Evolutionary conservation across 2,113 vertebrate species (phyloP), one percentile per base, ranked within the genome.

Genomic region (Euleptes europaea): DNA sequence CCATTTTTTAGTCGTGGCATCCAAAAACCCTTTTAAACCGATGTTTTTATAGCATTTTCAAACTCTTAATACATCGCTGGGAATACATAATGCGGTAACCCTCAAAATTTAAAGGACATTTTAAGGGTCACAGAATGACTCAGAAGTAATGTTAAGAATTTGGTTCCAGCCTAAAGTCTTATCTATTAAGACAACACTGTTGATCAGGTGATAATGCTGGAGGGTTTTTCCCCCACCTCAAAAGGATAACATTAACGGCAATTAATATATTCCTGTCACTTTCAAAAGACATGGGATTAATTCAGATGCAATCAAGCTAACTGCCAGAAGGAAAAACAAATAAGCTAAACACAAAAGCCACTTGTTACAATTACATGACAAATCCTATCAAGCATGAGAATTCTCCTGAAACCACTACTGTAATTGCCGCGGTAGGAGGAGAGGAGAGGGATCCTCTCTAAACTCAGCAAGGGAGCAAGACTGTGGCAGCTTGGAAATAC

Each of bases 321-420:
- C 75, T 54, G 69, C 69, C 69, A 80, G 42, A 74, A 69, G 86
- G 81, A 33, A 66, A 87, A 78, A 83, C 81, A 87, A 83, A 83
- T 40, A 83, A 83, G 54, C 57, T 42, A 78, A 65, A 73, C 75
- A 74, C 57, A 83, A 87, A 87, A 83, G 44, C 86, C 67, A 74
- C 57, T 83, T 73, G 44, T 51, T 72, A 83, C 60, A 57, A 84
- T 79, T 42, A 44, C 76, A 74, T 44, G 44, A 80, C 28, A 87
- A 84, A 87, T 83, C 57, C 81, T 83, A 72, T 54, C 86, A 67
- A 84, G 81, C 80, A 78, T 40, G 54, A 66, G 80, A 72, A 54
- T 57, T 33, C 54, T 79, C 69, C 60, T 72, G 54, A 49, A 87
- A 83, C 75, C 72, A 83, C 75, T 44, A 67, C 75, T 66, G 71